These are phyloP conservation scores for Telmatherina bonti DNA, from an alignment of 2,797 vertebrate genomes.

Conservation along the genomic window DNA sequence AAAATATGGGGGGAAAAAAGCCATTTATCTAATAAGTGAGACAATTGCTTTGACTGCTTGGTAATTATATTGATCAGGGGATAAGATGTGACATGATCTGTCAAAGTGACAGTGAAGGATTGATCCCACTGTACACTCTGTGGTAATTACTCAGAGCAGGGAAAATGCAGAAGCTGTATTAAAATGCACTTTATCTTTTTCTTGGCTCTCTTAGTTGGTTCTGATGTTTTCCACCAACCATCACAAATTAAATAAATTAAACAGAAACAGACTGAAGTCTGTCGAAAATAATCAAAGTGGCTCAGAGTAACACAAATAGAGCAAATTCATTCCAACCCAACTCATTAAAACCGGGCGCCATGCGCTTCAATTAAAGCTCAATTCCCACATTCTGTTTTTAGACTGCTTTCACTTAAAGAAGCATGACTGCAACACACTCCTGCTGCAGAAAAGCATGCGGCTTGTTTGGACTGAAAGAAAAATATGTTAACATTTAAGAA, in stretches of 20 bases:
- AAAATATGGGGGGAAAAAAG: slow-evolving; percentile 18
- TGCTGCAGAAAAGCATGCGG: not conserved
- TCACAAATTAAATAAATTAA: slow-evolving; percentile 19
- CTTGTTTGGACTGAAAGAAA: not conserved
- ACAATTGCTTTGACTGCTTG: slow-evolving; percentile 18
- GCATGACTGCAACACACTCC: not conserved
- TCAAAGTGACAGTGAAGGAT: slow-evolving; percentile 25
- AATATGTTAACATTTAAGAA: not conserved
- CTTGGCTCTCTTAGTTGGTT: not conserved
- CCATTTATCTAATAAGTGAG: not conserved
- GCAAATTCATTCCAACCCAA: slow-evolving; percentile 19
- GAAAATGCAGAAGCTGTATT: not conserved
- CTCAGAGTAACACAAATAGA: not conserved
- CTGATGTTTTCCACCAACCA: slow-evolving; percentile 23
- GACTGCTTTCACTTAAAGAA: not conserved
- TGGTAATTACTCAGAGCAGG: slow-evolving; percentile 16
- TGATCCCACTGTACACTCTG: slow-evolving; percentile 5
- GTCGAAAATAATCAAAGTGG: slow-evolving; percentile 24
- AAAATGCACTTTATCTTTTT: not conserved
- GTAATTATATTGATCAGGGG: slow-evolving; percentile 32
- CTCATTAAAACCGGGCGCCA: slow-evolving; percentile 21
- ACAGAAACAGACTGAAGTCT: slow-evolving; percentile 14
- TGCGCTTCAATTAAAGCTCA: slow-evolving; percentile 18
- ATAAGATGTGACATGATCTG: slow-evolving; percentile 15
- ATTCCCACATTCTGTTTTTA: slow-evolving; percentile 1